phyloP scores from a whole-genome alignment of 1,140 invertebrate genomes.

The Drosophila simulans region DNA sequence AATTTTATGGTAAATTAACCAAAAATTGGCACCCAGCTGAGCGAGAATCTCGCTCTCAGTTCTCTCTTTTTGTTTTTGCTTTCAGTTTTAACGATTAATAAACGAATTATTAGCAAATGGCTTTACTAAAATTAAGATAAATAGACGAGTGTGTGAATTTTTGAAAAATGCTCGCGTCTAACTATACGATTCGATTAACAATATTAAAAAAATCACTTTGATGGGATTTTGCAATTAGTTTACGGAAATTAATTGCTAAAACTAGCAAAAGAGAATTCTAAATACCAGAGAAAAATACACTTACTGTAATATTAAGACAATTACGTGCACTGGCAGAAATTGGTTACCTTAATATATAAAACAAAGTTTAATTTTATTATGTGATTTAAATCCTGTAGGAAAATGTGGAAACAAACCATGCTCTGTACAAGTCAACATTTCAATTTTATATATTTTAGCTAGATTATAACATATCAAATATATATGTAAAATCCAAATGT shows the following conservation, averaged over 20 bases:
- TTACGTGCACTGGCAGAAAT: neutral
- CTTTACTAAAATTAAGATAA: conserved; percentile 18
- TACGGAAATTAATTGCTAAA: conserved; percentile 53
- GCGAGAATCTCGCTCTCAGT: conserved; percentile 19
- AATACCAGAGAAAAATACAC: conserved; percentile 4
- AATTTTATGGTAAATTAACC: conserved; percentile 75
- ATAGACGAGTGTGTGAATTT: conserved; percentile 18
- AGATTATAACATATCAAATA: neutral
- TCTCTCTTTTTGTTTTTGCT: conserved; percentile 1
- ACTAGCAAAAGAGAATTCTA: conserved; percentile 4
- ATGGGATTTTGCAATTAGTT: conserved; percentile 10
- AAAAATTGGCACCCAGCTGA: conserved; percentile 63
- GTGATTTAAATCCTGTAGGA: too few species aligned
- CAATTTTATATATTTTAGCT: neutral
- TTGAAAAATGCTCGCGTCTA: conserved; percentile 1
- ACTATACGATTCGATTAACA: neutral
- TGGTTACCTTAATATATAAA: neutral
- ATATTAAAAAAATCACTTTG: conserved; percentile 22
- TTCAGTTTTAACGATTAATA: conserved; percentile 15
- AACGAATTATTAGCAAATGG: conserved; percentile 36
- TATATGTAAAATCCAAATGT: neutral
- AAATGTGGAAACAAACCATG: too few species aligned
- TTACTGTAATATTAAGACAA: neutral
- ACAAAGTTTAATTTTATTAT: too few species aligned
- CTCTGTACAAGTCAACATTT: too few species aligned